Evolutionary conservation across 2,888 invertebrate species (phyloP).

Genomic region (Scaptomyza polygonia): DNA sequence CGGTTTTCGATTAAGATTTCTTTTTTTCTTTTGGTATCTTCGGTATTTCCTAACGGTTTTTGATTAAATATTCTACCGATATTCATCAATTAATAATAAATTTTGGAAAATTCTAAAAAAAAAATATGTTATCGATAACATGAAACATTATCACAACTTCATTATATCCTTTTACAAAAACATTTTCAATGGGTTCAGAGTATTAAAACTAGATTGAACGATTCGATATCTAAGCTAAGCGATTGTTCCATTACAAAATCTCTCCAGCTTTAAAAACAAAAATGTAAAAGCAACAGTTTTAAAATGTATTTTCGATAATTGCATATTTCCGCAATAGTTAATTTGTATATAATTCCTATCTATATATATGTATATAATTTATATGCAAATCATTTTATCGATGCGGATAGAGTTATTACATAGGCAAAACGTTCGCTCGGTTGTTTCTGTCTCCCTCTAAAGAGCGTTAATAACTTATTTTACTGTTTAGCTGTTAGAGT

Average conservation of each 20-base stretch:
- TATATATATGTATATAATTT: not conserved
- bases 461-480: conserved; percentile 4
- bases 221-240: not conserved
- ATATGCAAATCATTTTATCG: not conserved
- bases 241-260: not conserved
- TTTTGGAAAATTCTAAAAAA: too few species aligned
- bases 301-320: not conserved
- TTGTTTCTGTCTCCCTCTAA: not conserved
- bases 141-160: too few species aligned
- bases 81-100: too few species aligned
- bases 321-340: not conserved
- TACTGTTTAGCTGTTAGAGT: not conserved
- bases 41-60: too few species aligned
- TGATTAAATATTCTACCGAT: too few species aligned
- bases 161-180: too few species aligned
- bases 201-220: not conserved
- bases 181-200: not conserved
- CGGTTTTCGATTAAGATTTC: too few species aligned
- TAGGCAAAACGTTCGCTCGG: too few species aligned
- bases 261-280: not conserved
- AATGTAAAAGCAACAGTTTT: too few species aligned
- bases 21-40: too few species aligned
- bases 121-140: not conserved
- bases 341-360: not conserved
- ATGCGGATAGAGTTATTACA: too few species aligned